These are phyloP conservation scores for Drosophila greeni DNA, from an alignment of 2,888 invertebrate genomes.

Conservation along the genomic window DNA sequence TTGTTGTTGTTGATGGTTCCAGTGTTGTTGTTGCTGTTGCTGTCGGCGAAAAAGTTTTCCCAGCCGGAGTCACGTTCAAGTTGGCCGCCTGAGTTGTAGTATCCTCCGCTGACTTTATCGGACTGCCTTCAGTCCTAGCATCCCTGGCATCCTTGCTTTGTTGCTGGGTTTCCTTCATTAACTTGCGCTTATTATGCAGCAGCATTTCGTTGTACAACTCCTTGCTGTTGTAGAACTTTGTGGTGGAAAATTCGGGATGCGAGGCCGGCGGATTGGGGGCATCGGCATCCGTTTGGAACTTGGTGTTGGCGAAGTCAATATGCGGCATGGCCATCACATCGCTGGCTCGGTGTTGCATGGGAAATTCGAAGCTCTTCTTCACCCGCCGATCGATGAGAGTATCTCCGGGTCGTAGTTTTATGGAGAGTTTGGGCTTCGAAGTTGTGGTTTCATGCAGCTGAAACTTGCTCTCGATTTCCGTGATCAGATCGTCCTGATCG, in stretches of 20 bases:
- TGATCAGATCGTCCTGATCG: constrained; percentile 78
- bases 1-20: constrained; percentile 15
- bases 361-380: constrained; percentile 78
- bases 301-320: constrained; percentile 78
- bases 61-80: constrained; percentile 64
- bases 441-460: constrained; percentile 68
- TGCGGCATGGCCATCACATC: constrained; percentile 72
- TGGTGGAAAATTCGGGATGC: constrained; percentile 78
- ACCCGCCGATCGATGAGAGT: constrained; percentile 78
- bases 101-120: constrained; percentile 56
- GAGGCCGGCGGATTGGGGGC: constrained; percentile 40
- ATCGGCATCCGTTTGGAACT: constrained; percentile 74
- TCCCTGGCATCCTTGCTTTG: constrained; percentile 20
- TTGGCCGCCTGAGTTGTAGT: constrained; percentile 31
- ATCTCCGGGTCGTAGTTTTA: constrained; percentile 38
- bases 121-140: constrained; percentile 45
- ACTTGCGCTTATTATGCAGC: constrained; percentile 71
- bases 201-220: constrained; percentile 78
- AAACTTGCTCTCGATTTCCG: constrained; percentile 78
- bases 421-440: constrained; percentile 27
- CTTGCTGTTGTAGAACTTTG: constrained; percentile 79
- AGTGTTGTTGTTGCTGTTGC: constrained; percentile 32
- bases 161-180: constrained; percentile 62
- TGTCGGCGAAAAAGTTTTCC: constrained; percentile 45
- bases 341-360: constrained; percentile 74